phyloP scores from a whole-genome alignment of 37 sponge, comb jelly and placozoan genomes.

The Axinella damicornis region DNA sequence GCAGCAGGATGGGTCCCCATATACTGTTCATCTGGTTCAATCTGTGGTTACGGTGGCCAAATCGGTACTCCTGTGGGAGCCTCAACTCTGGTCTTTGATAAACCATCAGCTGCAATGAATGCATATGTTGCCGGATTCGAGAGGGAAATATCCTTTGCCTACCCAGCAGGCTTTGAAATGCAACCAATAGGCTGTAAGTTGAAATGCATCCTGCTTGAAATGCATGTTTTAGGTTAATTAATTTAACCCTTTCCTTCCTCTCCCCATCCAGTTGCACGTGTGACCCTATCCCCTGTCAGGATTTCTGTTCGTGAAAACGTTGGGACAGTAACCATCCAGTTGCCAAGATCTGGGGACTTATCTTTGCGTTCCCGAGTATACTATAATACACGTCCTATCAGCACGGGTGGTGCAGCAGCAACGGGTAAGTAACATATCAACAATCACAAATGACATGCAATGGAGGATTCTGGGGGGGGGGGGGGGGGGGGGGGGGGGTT shows the following conservation, averaged over 20 bases:
- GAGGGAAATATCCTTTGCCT: conserved; percentile 30
- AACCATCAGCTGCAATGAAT: conserved; percentile 20
- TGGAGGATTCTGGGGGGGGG: too few species aligned
- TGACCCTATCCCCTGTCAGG: not conserved
- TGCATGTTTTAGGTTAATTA: too few species aligned
- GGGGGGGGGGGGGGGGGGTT: too few species aligned
- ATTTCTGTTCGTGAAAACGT: conserved; percentile 17
- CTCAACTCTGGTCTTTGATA: not conserved
- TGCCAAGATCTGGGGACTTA: conserved; percentile 2
- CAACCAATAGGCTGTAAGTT: conserved; percentile 45
- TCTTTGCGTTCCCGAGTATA: too few species aligned
- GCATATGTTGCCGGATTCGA: conserved; percentile 28
- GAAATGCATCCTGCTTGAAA: not conserved
- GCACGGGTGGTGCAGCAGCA: too few species aligned
- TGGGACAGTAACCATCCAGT: conserved; percentile 3
- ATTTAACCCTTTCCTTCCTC: too few species aligned
- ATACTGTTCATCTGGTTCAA: not conserved
- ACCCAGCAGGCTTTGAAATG: conserved; percentile 46
- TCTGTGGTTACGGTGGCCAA: conserved; percentile 43
- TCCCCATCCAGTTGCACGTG: not conserved
- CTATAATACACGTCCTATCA: too few species aligned
- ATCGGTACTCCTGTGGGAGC: not conserved
- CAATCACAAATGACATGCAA: too few species aligned
- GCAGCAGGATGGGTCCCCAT: conserved; percentile 15
- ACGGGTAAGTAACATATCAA: too few species aligned